These are phyloP conservation scores for Tortricodes alternella DNA, from an alignment of 2,888 invertebrate genomes.

Conservation along the genomic window DNA sequence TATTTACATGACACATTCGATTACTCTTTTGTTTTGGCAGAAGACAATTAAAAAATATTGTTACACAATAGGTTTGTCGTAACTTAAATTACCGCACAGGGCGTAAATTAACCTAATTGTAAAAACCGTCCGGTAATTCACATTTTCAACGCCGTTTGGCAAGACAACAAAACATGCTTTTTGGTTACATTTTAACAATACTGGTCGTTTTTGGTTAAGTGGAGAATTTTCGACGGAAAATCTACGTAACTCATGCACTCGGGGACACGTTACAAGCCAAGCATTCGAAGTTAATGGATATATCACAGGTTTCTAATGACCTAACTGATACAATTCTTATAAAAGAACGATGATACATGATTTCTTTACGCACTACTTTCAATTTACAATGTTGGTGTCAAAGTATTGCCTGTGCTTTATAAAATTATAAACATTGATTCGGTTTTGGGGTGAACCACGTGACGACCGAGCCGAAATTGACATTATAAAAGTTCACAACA, in stretches of 20 bases:
- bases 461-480: slow-evolving; percentile 18
- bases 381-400: slow-evolving; percentile 51
- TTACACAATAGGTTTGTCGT: slow-evolving; percentile 67
- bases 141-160: slow-evolving; percentile 41
- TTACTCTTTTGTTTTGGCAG: slow-evolving; percentile 82
- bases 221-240: slow-evolving; percentile 16
- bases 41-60: slow-evolving; percentile 81
- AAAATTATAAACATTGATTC: slow-evolving; percentile 31
- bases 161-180: slow-evolving; percentile 54
- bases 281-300: slow-evolving; percentile 69
- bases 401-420: slow-evolving; percentile 37
- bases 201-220: slow-evolving; percentile 73
- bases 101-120: slow-evolving; percentile 29
- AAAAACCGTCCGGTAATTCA: slow-evolving; percentile 37
- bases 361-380: slow-evolving; percentile 44
- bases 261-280: slow-evolving; percentile 66
- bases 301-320: slow-evolving; percentile 78
- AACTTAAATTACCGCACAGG: slow-evolving; percentile 46
- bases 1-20: slow-evolving; percentile 83
- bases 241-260: slow-evolving; percentile 54
- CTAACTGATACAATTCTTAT: slow-evolving; percentile 68
- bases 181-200: slow-evolving; percentile 74
- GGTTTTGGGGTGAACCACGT: slow-evolving; percentile 9
- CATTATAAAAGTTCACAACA: slow-evolving; percentile 9
- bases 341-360: slow-evolving; percentile 46